A percentile compares a stretch with the other conserved stretches of the same genome.
These are phyloP conservation scores for Echeneis naucrates DNA, from an alignment of 2,797 vertebrate genomes.

Conservation along the genomic window DNA sequence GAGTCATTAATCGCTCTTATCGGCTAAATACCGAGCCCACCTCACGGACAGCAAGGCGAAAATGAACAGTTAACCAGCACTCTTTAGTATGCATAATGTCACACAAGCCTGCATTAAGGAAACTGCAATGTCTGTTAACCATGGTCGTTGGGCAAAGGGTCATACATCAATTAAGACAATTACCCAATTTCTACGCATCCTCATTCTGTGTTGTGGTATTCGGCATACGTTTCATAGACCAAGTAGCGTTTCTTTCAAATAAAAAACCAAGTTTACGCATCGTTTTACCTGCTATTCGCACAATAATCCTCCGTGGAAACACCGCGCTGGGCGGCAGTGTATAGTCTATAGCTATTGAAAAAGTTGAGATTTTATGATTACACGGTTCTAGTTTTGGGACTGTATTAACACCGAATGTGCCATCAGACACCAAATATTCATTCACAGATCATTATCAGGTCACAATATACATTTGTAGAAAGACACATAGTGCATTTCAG, in stretches of 20 bases:
- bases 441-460: fast-evolving
- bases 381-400: not conserved
- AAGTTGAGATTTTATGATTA: conserved; percentile 46
- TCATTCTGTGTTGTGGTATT: fast-evolving
- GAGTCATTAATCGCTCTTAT: not conserved
- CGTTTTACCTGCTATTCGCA: not conserved
- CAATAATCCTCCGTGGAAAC: conserved; percentile 27
- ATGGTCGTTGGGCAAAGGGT: not conserved
- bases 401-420: conserved; percentile 30
- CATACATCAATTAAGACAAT: conserved; percentile 13
- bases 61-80: not conserved
- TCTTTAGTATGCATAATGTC: not conserved
- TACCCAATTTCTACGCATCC: not conserved
- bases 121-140: not conserved
- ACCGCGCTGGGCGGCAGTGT: conserved; percentile 30
- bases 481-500: not conserved
- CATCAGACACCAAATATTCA: fast-evolving
- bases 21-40: not conserved
- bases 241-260: not conserved
- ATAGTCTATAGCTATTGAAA: conserved; percentile 15
- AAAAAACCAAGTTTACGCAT: not conserved
- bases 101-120: conserved; percentile 18
- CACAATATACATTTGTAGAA: not conserved
- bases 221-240: not conserved
- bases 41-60: not conserved